phyloP scores from a whole-genome alignment of 2,797 vertebrate species.

The Capromys pilorides region DNA sequence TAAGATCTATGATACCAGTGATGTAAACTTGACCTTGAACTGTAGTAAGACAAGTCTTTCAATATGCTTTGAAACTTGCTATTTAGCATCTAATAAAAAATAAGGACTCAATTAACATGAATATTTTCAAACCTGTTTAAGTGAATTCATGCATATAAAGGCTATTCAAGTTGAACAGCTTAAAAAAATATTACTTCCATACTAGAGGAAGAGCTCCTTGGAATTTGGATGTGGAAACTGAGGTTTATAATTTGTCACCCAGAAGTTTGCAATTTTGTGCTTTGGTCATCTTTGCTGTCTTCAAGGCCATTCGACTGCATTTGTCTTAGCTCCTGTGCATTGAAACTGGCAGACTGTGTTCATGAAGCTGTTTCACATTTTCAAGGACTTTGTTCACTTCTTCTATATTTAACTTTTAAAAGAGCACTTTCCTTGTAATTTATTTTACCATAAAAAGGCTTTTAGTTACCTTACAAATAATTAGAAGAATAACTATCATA shows the following conservation, averaged over 20 bases:
- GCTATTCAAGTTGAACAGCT: not conserved
- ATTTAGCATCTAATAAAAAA: not conserved
- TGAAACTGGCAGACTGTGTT: not conserved
- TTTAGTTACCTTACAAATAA: not conserved
- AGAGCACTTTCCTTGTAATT: not conserved
- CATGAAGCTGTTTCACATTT: not conserved
- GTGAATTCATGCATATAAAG: not conserved
- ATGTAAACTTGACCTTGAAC: not conserved
- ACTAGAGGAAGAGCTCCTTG: not conserved
- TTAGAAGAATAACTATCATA: not conserved
- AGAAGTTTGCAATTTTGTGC: not conserved
- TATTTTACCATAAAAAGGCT: not conserved
- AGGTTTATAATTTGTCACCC: not conserved
- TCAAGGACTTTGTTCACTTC: not conserved
- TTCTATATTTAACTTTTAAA: not conserved
- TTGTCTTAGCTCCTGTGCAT: not conserved
- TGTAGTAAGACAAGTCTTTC: not conserved
- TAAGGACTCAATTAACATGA: not conserved
- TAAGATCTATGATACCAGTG: not conserved
- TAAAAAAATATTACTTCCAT: not conserved
- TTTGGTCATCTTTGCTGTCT: not conserved
- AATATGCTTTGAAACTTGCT: slow-evolving; percentile 1
- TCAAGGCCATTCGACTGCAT: not conserved
- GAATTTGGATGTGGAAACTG: not conserved
- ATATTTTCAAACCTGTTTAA: not conserved